These are phyloP conservation scores for Eupelmus urozonus DNA, from an alignment of 2,888 invertebrate genomes.

Conservation along the genomic window DNA sequence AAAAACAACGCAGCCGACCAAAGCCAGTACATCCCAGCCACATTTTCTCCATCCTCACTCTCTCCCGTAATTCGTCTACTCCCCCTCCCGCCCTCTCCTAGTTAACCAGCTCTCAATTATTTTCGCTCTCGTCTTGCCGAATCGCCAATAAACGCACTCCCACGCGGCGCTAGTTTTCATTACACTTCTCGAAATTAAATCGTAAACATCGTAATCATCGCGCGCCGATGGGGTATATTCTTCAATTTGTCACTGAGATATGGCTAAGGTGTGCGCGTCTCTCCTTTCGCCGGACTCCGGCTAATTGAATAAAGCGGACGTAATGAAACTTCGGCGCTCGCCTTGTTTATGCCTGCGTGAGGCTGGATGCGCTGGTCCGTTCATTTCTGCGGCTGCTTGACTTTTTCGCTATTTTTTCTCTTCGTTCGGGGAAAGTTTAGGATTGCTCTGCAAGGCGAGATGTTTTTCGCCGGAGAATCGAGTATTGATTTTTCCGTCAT, in stretches of 20 bases:
- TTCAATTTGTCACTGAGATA: slow-evolving; percentile 23
- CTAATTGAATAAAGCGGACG: slow-evolving; percentile 29
- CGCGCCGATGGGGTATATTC: not conserved
- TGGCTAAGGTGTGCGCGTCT: not conserved
- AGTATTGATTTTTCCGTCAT: too few relatives aligned
- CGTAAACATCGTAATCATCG: slow-evolving; percentile 39
- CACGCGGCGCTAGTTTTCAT: not conserved
- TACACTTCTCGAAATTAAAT: slow-evolving; percentile 27
- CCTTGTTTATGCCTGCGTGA: too few relatives aligned
- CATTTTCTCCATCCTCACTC: too few relatives aligned
- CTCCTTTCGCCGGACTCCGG: not conserved
- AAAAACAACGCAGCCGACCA: too few relatives aligned
- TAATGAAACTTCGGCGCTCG: not conserved
- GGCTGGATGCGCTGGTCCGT: too few relatives aligned
- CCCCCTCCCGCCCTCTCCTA: not conserved
- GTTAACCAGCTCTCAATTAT: slow-evolving; percentile 37
- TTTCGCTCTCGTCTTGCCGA: slow-evolving; percentile 20
- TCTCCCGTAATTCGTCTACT: not conserved
- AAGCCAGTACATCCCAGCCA: too few relatives aligned
- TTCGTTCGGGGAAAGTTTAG: too few relatives aligned
- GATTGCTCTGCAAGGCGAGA: too few relatives aligned
- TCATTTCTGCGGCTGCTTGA: too few relatives aligned
- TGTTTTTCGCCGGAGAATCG: too few relatives aligned
- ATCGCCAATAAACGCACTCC: not conserved
- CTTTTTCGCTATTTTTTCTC: too few relatives aligned